Conservation (phyloP, 2,113 vertebrate species). For the Boulengeromyrus knoepffleri region DNA sequence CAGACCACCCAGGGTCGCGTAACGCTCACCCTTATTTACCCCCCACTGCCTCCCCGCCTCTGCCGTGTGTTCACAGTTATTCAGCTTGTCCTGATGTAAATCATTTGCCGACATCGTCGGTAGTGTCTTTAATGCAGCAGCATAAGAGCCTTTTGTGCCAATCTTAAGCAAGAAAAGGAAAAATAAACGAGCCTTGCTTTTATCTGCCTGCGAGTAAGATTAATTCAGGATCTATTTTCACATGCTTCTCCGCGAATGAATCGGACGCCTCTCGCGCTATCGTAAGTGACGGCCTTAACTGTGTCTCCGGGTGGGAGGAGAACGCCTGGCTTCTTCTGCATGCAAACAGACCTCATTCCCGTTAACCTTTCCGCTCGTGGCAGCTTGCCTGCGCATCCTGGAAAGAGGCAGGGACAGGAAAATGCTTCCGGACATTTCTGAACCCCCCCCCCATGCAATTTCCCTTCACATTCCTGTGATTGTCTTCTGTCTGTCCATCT, state of each 20-base stretch:
- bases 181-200: not conserved
- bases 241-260: conserved; percentile 8
- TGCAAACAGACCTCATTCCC: not conserved
- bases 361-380: not conserved
- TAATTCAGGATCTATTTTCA: conserved; percentile 1
- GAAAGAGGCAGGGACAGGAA: not conserved
- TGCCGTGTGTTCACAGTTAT: not conserved
- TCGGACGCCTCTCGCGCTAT: conserved; percentile 13
- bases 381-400: not conserved
- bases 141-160: not conserved
- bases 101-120: not conserved
- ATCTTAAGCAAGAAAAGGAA: not conserved
- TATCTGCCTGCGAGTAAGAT: conserved; percentile 17
- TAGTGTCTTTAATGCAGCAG: not conserved
- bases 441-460: not conserved
- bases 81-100: not conserved
- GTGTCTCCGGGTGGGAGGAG: conserved; percentile 13
- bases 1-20: not conserved
- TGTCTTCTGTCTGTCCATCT: not conserved
- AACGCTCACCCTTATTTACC: not conserved
- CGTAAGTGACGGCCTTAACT: conserved; percentile 26
- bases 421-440: not conserved
- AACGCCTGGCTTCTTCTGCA: conserved; percentile 1
- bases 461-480: not conserved
- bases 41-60: not conserved